Conservation (phyloP, 2,797 vertebrate species). For the Gambelia wislizenii region DNA sequence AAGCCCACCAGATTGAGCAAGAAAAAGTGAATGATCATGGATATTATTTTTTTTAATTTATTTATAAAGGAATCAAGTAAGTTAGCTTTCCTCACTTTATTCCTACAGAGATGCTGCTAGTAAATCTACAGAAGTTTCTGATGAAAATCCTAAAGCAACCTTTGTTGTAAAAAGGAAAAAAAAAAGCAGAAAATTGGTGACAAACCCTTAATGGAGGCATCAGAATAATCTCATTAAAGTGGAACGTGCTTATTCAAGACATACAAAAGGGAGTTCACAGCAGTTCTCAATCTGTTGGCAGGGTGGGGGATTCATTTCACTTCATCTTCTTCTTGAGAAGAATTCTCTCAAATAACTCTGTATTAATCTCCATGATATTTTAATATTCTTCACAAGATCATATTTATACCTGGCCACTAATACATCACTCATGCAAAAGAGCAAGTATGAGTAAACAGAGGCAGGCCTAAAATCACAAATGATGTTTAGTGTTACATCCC, state of each 20-base stretch:
- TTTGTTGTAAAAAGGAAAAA: conserved; percentile 69
- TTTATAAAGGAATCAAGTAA: conserved; percentile 66
- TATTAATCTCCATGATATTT: conserved; percentile 70
- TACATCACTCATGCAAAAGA: conserved; percentile 59
- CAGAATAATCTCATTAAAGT: conserved; percentile 82
- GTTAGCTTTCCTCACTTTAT: conserved; percentile 53
- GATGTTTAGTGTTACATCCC: not conserved
- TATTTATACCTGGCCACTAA: conserved; percentile 63
- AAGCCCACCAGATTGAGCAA: not conserved
- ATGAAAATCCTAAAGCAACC: conserved; percentile 73
- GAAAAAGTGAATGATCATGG: conserved; percentile 50
- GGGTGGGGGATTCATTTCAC: conserved; percentile 53
- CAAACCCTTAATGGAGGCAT: conserved; percentile 77
- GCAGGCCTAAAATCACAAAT: conserved; percentile 44
- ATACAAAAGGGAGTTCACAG: conserved; percentile 72
- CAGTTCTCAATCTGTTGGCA: conserved; percentile 72
- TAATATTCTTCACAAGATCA: conserved; percentile 66
- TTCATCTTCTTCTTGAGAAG: conserved; percentile 62
- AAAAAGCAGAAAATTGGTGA: conserved; percentile 61
- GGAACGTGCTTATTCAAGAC: conserved; percentile 74
- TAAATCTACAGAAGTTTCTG: conserved; percentile 71
- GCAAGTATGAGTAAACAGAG: conserved; percentile 49
- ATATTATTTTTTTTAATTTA: conserved; percentile 57
- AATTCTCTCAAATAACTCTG: conserved; percentile 63
- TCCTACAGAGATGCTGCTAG: conserved; percentile 66